Conservation (phyloP, 2,113 vertebrate species). For the Cyprinodon brontotheroides region DNA sequence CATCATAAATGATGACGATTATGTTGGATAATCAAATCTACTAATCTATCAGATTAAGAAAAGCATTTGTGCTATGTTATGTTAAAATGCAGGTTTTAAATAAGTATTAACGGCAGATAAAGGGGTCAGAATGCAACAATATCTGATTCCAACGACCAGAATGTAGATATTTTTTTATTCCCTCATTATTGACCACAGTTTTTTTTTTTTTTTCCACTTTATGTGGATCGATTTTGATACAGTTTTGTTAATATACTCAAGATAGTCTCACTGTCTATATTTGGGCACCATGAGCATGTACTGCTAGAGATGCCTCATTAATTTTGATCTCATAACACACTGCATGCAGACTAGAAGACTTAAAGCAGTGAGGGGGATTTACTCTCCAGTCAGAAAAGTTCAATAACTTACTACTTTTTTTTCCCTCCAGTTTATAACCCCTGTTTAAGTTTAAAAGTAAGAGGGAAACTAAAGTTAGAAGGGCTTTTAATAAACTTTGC, state of each 20-base stretch:
- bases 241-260: not conserved
- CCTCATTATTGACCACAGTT: not conserved
- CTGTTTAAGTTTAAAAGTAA: conserved; percentile 40
- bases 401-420: conserved; percentile 32
- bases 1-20: not conserved
- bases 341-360: conserved; percentile 2
- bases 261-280: not conserved
- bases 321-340: conserved; percentile 6
- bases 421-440: conserved; percentile 45
- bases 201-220: not conserved
- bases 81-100: too few relatives aligned
- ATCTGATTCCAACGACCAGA: not conserved
- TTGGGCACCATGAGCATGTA: not conserved
- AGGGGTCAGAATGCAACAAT: not conserved
- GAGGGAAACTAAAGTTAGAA: conserved; percentile 50
- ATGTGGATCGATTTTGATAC: not conserved
- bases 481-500: conserved; percentile 14
- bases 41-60: not conserved
- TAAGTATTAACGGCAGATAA: not conserved
- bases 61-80: too few relatives aligned
- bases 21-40: not conserved
- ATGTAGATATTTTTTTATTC: not conserved
- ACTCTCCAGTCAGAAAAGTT: conserved; percentile 39
- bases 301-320: conserved; percentile 37
- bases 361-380: conserved; percentile 8